Evolutionary conservation across 2,113 vertebrate species (phyloP).

Genomic region (Pitta sordida): DNA sequence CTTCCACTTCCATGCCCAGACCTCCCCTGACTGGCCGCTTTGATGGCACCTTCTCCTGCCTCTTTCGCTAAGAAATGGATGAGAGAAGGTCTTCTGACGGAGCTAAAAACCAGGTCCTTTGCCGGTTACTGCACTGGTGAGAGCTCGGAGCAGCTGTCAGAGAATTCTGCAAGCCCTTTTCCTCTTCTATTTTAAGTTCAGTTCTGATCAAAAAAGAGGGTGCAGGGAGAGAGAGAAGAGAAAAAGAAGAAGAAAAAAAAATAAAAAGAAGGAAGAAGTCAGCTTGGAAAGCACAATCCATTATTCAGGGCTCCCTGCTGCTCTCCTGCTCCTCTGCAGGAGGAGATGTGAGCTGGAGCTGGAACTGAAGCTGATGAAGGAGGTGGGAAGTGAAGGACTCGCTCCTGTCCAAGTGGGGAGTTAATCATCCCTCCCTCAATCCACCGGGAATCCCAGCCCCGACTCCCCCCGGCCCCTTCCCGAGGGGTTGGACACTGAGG

Average conservation of each 20-base stretch:
- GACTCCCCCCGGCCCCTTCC: neutral
- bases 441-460: neutral
- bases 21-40: neutral
- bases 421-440: neutral
- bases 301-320: neutral
- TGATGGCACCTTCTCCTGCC: neutral
- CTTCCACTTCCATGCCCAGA: neutral
- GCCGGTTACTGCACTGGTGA: neutral
- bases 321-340: neutral
- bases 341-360: neutral
- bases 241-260: too few species aligned
- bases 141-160: neutral
- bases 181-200: neutral
- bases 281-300: neutral
- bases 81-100: neutral
- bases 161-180: neutral
- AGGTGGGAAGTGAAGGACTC: neutral
- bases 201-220: neutral
- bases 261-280: neutral
- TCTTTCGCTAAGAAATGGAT: neutral
- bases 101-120: neutral
- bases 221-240: accelerated
- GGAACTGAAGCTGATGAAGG: neutral
- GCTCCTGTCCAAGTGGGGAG: neutral
- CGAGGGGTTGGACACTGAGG: neutral